Percentiles rank a stretch among this genome's conserved stretches.
These are phyloP conservation scores for Drosophila cognata DNA, from an alignment of 2,888 invertebrate species.

Conservation along the genomic window DNA sequence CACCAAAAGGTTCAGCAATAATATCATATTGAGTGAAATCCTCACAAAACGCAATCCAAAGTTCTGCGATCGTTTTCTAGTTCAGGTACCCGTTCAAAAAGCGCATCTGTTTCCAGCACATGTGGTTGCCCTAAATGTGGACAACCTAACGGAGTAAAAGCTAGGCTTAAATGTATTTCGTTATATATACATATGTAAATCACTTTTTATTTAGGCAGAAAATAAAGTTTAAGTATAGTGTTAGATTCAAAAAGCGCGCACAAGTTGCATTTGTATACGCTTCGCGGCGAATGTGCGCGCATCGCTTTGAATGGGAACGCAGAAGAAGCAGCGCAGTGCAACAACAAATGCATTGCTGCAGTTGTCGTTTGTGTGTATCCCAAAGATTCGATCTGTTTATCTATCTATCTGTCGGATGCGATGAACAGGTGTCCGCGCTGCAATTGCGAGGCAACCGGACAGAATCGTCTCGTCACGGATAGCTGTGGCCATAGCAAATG, in stretches of 20 bases:
- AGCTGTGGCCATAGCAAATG: conserved; percentile 92
- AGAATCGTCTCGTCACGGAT: conserved; percentile 89
- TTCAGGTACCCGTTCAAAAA: conserved; percentile 82
- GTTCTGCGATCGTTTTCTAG: conserved; percentile 81
- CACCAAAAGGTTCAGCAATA: conserved; percentile 78
- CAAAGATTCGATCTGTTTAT: not conserved
- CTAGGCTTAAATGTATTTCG: not conserved
- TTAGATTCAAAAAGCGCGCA: not conserved
- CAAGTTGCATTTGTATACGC: conserved; percentile 25
- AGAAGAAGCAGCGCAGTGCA: conserved; percentile 30
- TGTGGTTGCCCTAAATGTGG: conserved; percentile 72
- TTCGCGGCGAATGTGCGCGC: conserved; percentile 24
- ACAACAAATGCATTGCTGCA: conserved; percentile 28
- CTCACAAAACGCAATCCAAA: conserved; percentile 75
- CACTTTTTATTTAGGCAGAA: conserved; percentile 19
- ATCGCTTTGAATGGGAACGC: conserved; percentile 28
- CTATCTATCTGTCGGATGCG: not conserved
- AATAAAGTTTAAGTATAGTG: not conserved
- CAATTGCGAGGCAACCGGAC: conserved; percentile 84
- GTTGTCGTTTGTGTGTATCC: conserved; percentile 10
- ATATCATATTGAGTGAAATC: conserved; percentile 78
- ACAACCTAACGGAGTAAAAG: conserved; percentile 31
- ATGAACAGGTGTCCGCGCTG: conserved; percentile 68
- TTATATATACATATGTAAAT: conserved; percentile 14
- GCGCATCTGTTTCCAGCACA: conserved; percentile 78